Conservation (phyloP, 2,888 invertebrate species). For the Eristalinus sepulchralis region DNA sequence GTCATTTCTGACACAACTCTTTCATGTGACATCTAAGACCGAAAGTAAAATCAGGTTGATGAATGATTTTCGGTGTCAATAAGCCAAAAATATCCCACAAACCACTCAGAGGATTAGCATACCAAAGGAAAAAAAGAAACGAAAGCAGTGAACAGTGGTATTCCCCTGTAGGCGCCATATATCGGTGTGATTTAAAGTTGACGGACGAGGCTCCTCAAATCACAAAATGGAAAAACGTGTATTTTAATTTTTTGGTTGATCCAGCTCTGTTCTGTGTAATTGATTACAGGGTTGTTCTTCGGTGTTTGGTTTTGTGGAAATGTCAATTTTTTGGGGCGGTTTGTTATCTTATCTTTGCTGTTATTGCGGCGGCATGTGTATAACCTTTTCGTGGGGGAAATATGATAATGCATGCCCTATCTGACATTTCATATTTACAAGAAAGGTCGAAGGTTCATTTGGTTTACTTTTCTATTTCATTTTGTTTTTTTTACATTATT, state of each 20-base stretch:
- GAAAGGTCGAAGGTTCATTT: background rate
- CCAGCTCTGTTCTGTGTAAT: background rate
- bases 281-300: background rate
- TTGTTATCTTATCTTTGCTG: background rate
- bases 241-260: background rate
- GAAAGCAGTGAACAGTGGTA: background rate
- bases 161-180: background rate
- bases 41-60: slow-evolving; percentile 29
- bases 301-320: background rate
- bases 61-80: slow-evolving; percentile 24
- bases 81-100: background rate
- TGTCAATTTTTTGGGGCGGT: background rate
- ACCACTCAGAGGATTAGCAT: slow-evolving; percentile 23
- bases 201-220: background rate
- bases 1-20: background rate
- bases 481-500: too few relatives aligned
- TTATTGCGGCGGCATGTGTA: background rate
- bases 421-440: background rate
- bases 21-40: slow-evolving; percentile 43
- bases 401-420: background rate
- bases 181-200: background rate
- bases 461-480: background rate
- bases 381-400: background rate
- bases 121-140: background rate
- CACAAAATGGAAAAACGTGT: background rate